A percentile compares a stretch with the other conserved stretches of the same genome.
These are phyloP conservation scores for Metalampra italica DNA, from an alignment of 2,888 invertebrate species.

Conservation along the genomic window DNA sequence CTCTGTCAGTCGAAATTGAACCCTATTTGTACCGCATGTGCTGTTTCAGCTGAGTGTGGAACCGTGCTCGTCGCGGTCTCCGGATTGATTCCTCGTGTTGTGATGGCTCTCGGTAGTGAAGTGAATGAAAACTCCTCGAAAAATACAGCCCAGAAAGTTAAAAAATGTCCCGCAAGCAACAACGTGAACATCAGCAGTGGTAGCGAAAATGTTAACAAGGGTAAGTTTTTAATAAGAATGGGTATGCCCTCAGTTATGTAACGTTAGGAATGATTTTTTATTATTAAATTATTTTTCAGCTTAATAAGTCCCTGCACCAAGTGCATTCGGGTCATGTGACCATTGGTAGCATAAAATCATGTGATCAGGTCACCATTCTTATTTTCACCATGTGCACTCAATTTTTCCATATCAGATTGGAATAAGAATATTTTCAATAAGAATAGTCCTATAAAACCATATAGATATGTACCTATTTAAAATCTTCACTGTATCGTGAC, in stretches of 20 bases:
- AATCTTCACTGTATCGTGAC: too few relatives aligned
- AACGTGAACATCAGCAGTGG: constrained; percentile 63
- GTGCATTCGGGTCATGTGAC: constrained; percentile 62
- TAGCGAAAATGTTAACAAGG: constrained; percentile 66
- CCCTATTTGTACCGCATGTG: constrained; percentile 73
- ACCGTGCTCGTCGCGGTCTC: constrained; percentile 57
- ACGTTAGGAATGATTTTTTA: constrained; percentile 54
- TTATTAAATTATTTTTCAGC: constrained; percentile 10
- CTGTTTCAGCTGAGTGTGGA: constrained; percentile 73
- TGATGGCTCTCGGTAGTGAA: constrained; percentile 79
- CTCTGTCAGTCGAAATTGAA: constrained; percentile 62
- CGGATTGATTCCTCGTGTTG: constrained; percentile 76
- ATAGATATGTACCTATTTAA: too few relatives aligned
- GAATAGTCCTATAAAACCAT: too few relatives aligned
- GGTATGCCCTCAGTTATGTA: constrained; percentile 74
- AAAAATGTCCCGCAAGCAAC: constrained; percentile 66
- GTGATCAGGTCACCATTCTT: constrained; percentile 36
- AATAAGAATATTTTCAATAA: too few relatives aligned
- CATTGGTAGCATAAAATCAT: constrained; percentile 39
- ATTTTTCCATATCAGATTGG: neutral
- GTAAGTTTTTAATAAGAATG: constrained; percentile 53
- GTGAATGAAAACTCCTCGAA: constrained; percentile 74
- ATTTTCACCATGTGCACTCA: constrained; percentile 10
- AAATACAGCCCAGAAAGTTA: constrained; percentile 71
- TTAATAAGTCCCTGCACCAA: constrained; percentile 17